Percentiles rank a stretch among this genome's conserved stretches.
Evolutionary conservation across 2,797 vertebrate species (phyloP).

Genomic region (Chelonia mydas): DNA sequence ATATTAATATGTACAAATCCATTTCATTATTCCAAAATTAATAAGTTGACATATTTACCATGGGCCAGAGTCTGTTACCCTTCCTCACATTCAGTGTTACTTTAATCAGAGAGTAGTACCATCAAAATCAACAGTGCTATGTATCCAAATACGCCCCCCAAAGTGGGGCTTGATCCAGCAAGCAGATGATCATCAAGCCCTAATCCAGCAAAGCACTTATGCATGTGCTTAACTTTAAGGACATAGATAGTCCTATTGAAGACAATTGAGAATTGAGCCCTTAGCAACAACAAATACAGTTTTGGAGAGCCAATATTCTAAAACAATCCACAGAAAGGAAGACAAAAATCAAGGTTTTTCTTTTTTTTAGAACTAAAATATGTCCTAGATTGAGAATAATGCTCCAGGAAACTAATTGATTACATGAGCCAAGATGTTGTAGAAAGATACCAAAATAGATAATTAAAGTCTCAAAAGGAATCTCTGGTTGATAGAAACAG

Average conservation of each 20-base stretch:
- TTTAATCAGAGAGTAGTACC: not conserved
- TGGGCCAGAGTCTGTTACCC: no score
- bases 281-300: not conserved
- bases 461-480: not conserved
- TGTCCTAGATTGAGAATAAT: not conserved
- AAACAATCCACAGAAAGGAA: not conserved
- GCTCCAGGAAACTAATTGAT: not conserved
- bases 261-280: not conserved
- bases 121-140: not conserved
- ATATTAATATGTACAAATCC: not conserved
- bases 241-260: not conserved
- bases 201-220: not conserved
- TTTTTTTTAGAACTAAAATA: not conserved
- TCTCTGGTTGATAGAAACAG: no score
- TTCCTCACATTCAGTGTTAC: not conserved
- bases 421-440: not conserved
- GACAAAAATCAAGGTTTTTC: not conserved
- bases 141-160: not conserved
- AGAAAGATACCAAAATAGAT: not conserved
- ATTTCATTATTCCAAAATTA: no score
- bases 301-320: not conserved
- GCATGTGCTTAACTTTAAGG: not conserved
- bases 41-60: no score
- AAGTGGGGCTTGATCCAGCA: no score
- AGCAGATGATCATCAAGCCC: not conserved